Conservation (phyloP, 2,797 vertebrate genomes). For the Pempheris klunzingeri region DNA sequence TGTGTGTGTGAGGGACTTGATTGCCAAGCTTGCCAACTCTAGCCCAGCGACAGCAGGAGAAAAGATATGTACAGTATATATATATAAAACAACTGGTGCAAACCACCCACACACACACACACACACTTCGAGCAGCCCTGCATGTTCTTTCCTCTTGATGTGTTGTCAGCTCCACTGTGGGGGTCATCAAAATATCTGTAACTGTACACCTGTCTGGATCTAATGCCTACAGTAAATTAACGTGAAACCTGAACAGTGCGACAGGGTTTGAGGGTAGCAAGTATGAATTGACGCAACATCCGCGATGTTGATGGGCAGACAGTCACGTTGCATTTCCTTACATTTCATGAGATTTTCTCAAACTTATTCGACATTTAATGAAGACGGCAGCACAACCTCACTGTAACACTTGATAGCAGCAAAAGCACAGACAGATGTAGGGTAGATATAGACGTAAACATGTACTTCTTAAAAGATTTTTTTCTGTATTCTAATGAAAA, state of each 20-base stretch:
- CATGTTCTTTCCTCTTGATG: conserved; percentile 67
- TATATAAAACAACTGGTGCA: conserved; percentile 58
- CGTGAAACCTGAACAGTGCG: conserved; percentile 44
- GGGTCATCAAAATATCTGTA: conserved; percentile 73
- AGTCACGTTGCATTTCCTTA: conserved; percentile 30
- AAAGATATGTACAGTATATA: conserved; percentile 62
- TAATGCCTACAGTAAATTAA: conserved; percentile 57
- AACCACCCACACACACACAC: conserved; percentile 34
- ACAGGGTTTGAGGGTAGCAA: conserved; percentile 48
- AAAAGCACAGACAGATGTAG: neutral
- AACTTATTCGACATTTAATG: conserved; percentile 21
- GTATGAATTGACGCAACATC: conserved; percentile 45
- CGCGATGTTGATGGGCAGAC: neutral
- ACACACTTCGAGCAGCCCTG: conserved; percentile 6
- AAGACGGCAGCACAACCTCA: neutral
- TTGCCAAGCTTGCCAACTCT: conserved; percentile 44
- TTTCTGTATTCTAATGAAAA: neutral
- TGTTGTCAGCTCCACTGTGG: conserved; percentile 60
- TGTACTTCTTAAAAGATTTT: neutral
- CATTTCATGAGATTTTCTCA: conserved; percentile 43
- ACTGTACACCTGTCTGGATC: conserved; percentile 61
- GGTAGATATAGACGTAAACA: neutral
- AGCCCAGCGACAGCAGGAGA: conserved; percentile 60
- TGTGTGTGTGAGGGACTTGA: conserved; percentile 27
- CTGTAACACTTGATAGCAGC: neutral